Percentiles rank a stretch among this genome's conserved stretches.
Evolutionary conservation across 2,797 vertebrate species (phyloP).

Genomic region (Miopithecus talapoin): DNA sequence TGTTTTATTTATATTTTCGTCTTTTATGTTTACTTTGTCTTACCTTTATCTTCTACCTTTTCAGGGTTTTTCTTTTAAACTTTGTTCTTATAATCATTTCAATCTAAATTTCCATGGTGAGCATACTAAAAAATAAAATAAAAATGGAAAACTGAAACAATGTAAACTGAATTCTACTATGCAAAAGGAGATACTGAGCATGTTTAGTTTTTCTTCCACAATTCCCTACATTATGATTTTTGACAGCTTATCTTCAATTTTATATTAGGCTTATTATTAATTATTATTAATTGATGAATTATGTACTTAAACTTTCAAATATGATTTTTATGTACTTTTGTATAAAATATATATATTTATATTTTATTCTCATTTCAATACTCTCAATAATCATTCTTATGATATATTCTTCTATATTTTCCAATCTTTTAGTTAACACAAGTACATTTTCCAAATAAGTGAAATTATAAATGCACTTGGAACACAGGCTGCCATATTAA

Average conservation of each 20-base stretch:
- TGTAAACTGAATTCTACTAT: neutral
- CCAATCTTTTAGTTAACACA: neutral
- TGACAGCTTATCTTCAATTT: neutral
- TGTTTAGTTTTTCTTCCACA: neutral
- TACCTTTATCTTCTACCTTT: neutral
- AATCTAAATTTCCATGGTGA: neutral
- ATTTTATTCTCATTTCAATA: neutral
- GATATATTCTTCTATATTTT: neutral
- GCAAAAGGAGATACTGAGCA: neutral
- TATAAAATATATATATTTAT: neutral
- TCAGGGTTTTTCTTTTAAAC: neutral
- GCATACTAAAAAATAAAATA: neutral
- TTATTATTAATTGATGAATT: neutral
- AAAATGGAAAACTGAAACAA: neutral
- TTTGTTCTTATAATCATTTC: neutral
- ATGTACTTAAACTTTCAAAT: neutral
- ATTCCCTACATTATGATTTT: neutral
- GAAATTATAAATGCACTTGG: neutral
- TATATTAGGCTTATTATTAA: neutral
- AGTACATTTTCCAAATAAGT: neutral
- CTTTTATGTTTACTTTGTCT: neutral
- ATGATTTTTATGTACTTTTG: neutral
- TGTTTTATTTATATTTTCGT: neutral
- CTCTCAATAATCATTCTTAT: neutral
- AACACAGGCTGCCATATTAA: neutral